Conservation (phyloP, 1,140 invertebrate genomes). For the Drosophila santomea region DNA sequence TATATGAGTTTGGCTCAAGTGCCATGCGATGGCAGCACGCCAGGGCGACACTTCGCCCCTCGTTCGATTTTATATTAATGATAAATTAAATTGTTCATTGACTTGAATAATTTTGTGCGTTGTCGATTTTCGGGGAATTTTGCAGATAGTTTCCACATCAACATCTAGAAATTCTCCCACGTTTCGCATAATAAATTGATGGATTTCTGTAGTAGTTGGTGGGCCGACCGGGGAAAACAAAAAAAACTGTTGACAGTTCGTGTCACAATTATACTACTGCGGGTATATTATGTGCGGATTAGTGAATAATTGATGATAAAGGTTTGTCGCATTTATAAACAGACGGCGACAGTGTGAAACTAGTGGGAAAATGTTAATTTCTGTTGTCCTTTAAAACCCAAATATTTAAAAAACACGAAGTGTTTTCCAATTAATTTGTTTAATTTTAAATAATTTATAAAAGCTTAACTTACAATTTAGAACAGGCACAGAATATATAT, state of each 20-base stretch:
- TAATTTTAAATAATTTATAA: no score
- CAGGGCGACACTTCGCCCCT: slow-evolving; percentile 63
- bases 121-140: slow-evolving; percentile 57
- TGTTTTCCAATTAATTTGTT: no score
- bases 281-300: slow-evolving; percentile 68
- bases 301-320: slow-evolving; percentile 67
- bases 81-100: slow-evolving; percentile 84
- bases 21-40: slow-evolving; percentile 74
- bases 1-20: slow-evolving; percentile 81
- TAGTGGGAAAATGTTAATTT: no score
- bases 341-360: not conserved
- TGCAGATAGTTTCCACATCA: slow-evolving; percentile 55
- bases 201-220: slow-evolving; percentile 51
- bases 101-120: slow-evolving; percentile 82
- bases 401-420: no score
- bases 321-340: slow-evolving; percentile 4
- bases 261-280: slow-evolving; percentile 66
- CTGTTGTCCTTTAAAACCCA: no score
- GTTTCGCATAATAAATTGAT: slow-evolving; percentile 69
- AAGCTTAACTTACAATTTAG: no score
- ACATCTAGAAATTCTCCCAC: not conserved
- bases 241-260: slow-evolving; percentile 37
- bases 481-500: no score
- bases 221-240: slow-evolving; percentile 5
- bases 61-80: slow-evolving; percentile 75